Percentiles rank a stretch among this genome's conserved stretches.
Evolutionary conservation across 2,797 vertebrate genomes (phyloP).

Genomic region (Peromyscus eremicus): DNA sequence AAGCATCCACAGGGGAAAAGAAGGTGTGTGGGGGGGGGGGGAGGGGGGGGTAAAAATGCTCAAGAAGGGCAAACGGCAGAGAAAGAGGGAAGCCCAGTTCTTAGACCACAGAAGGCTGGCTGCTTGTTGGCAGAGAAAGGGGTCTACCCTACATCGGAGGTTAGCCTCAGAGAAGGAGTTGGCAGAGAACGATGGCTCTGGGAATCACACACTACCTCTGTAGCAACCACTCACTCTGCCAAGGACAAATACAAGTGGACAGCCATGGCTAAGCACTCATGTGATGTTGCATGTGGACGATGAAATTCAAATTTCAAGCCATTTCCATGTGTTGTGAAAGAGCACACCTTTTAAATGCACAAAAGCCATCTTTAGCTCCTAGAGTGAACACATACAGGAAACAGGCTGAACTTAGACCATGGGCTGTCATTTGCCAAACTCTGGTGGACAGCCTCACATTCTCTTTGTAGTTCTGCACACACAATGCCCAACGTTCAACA

Average conservation of each 20-base stretch:
- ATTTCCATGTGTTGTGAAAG: neutral
- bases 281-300: accelerated
- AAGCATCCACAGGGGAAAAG: accelerated
- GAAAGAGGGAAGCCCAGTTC: neutral
- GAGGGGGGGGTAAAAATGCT: accelerated
- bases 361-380: neutral
- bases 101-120: accelerated
- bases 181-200: accelerated
- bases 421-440: neutral
- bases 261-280: accelerated
- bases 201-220: neutral
- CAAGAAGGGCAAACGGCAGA: neutral
- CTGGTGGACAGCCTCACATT: neutral
- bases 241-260: accelerated
- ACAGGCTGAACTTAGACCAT: neutral
- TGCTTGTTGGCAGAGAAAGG: neutral
- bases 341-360: neutral
- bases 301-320: neutral
- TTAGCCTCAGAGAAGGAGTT: too few species aligned
- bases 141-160: accelerated
- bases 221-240: neutral
- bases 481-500: accelerated
- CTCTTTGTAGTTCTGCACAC: neutral
- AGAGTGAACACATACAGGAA: neutral
- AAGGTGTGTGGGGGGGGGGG: neutral